Conservation (phyloP, 2,888 invertebrate genomes). For the Lamellibrachia satsuma region DNA sequence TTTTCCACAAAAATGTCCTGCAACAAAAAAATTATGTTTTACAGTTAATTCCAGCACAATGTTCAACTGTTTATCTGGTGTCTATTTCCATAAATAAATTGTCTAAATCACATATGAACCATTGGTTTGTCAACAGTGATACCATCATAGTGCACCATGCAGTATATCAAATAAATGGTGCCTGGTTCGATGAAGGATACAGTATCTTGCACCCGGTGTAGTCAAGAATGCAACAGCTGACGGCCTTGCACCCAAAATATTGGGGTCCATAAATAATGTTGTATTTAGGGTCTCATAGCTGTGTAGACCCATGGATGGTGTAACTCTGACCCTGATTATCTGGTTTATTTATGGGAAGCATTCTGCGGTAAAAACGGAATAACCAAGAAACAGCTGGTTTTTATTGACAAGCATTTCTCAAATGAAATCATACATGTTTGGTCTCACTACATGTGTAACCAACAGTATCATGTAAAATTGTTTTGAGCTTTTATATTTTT, state of each 20-base stretch:
- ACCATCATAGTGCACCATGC: not conserved
- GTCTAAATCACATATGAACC: no score
- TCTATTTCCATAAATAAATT: no score
- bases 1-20: no score
- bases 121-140: not conserved
- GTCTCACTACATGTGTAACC: no score
- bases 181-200: not conserved
- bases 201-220: not conserved
- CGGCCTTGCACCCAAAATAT: not conserved
- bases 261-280: conserved; percentile 4
- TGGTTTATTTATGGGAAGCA: not conserved
- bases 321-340: not conserved
- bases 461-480: no score
- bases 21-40: no score
- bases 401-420: not conserved
- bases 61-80: no score
- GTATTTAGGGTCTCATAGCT: not conserved
- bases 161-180: not conserved
- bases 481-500: no score
- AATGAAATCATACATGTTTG: no score
- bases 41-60: no score
- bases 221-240: not conserved
- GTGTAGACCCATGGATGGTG: not conserved
- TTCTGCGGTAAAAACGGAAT: not conserved
- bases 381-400: not conserved